Evolutionary conservation across 2,888 invertebrate species (phyloP).

Genomic region (Petrolisthes manimaculis): DNA sequence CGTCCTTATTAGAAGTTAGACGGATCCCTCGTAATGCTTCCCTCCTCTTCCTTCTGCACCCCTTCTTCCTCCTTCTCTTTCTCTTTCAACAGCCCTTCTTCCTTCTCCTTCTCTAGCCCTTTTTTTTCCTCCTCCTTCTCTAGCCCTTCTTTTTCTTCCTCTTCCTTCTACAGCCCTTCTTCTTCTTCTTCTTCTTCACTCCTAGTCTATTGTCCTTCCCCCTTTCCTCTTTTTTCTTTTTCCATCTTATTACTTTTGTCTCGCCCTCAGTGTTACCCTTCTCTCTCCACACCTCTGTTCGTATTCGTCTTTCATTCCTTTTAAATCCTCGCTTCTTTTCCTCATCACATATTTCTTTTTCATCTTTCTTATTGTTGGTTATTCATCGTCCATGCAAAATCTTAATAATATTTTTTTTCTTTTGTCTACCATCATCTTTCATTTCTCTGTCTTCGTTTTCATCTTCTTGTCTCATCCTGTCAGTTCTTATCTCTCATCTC

Average conservation of each 20-base stretch:
- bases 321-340: background rate
- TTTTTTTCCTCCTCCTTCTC: background rate
- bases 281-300: background rate
- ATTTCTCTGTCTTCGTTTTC: background rate
- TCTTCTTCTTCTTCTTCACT: too few relatives aligned
- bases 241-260: too few relatives aligned
- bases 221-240: background rate
- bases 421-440: background rate
- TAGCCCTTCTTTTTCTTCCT: background rate
- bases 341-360: background rate
- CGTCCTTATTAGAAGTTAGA: constrained; percentile 12
- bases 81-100: background rate
- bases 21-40: background rate
- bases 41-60: background rate
- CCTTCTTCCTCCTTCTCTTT: background rate
- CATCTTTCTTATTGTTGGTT: background rate
- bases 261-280: background rate
- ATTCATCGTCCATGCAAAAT: too few relatives aligned
- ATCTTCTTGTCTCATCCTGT: background rate
- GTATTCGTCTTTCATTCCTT: background rate
- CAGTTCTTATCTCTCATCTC: background rate
- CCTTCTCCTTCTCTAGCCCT: background rate
- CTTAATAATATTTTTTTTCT: background rate
- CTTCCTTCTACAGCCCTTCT: too few relatives aligned
- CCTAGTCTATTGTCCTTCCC: background rate